Conservation (phyloP, 1,140 invertebrate species). For the Bombus polaris region DNA sequence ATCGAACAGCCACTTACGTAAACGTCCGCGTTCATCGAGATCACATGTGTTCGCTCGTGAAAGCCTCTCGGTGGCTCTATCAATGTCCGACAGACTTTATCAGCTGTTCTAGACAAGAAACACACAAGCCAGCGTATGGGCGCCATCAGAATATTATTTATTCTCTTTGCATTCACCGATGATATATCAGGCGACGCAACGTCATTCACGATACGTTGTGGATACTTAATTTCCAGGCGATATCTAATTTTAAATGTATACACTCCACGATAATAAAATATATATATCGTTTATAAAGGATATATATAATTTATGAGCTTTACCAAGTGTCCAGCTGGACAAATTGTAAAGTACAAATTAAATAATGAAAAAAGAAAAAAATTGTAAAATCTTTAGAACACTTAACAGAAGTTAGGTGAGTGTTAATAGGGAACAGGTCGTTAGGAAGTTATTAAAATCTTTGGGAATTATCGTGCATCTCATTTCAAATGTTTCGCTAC, state of each 20-base stretch:
- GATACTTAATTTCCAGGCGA: background rate
- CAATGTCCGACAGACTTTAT: slow-evolving; percentile 38
- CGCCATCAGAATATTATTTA: slow-evolving; percentile 27
- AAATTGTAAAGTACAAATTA: no score
- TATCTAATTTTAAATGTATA: background rate
- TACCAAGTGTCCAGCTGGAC: no score
- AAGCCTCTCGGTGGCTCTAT: slow-evolving; percentile 17
- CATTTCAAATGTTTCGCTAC: no score
- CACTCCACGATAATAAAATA: background rate
- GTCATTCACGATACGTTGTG: background rate
- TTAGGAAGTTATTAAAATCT: no score
- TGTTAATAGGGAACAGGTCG: no score
- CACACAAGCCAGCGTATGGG: slow-evolving; percentile 13
- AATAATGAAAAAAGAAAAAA: no score
- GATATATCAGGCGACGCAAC: background rate
- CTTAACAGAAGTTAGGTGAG: no score
- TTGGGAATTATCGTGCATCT: no score
- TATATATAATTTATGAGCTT: no score
- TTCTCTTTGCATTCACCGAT: slow-evolving; percentile 4
- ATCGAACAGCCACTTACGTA: slow-evolving; percentile 24
- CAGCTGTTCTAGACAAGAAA: slow-evolving; percentile 20
- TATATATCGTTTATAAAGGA: no score
- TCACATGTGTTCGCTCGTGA: background rate
- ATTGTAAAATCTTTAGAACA: no score
- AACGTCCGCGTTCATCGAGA: slow-evolving; percentile 16